Percentiles rank a stretch among this genome's conserved stretches.
These are phyloP conservation scores for Trachythela sp. DNA, from an alignment of 64 coral and sea anemone species.

Conservation along the genomic window DNA sequence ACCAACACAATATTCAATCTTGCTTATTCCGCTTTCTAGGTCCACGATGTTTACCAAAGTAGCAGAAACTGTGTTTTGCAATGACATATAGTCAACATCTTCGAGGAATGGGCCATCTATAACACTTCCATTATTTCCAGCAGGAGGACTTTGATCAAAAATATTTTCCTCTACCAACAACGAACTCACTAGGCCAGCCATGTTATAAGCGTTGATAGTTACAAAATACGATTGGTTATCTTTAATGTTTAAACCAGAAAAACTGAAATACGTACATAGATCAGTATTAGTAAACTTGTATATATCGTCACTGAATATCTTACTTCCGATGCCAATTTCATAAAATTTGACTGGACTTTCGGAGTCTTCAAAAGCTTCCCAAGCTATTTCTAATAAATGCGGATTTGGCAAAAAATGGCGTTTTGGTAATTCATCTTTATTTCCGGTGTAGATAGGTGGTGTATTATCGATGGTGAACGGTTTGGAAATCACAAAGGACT, in stretches of 20 bases:
- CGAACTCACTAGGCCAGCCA: neutral
- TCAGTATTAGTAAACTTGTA: neutral
- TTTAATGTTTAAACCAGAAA: neutral
- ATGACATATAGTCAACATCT: constrained; percentile 58
- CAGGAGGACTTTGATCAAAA: constrained; percentile 54
- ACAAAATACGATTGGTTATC: neutral
- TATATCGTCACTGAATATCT: neutral
- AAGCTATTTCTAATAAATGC: neutral
- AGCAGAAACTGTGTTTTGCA: constrained; percentile 30
- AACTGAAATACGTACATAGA: neutral
- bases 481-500: neutral
- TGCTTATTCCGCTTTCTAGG: constrained; percentile 60
- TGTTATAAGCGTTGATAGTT: neutral
- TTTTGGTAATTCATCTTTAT: neutral
- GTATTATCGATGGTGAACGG: neutral
- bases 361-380: neutral
- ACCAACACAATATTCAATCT: constrained; percentile 70
- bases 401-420: neutral
- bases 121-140: constrained; percentile 35
- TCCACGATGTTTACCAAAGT: constrained; percentile 69
- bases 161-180: neutral
- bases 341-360: neutral
- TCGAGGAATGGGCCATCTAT: constrained; percentile 44
- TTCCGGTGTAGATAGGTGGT: neutral
- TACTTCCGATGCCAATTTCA: neutral